Conservation (phyloP, 2,113 vertebrate genomes). For the Chamaea fasciata region DNA sequence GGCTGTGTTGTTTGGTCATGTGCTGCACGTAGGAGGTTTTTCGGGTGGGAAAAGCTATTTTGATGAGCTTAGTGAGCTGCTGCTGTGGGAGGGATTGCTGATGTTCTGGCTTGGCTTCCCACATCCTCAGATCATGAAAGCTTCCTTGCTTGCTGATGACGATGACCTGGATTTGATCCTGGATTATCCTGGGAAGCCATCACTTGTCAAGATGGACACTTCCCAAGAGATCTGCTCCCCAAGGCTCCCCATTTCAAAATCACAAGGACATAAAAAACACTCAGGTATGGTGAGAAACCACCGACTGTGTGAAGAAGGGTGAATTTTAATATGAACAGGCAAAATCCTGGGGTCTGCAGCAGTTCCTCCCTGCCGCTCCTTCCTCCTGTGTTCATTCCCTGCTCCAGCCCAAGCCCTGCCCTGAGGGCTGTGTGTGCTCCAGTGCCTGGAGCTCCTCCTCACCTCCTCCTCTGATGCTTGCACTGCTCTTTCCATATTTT, state of each 20-base stretch:
- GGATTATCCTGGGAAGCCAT: constrained; percentile 59
- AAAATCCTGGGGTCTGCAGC: not conserved
- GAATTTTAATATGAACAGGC: not conserved
- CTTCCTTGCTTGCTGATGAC: constrained; percentile 89
- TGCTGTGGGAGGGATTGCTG: not conserved
- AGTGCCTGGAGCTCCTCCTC: not conserved
- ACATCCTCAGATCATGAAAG: constrained; percentile 90
- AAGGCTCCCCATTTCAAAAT: constrained; percentile 69
- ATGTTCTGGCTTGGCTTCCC: not conserved
- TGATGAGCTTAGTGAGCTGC: not conserved
- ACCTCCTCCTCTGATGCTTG: not conserved
- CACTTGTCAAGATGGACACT: constrained; percentile 54
- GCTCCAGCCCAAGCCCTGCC: rapidly evolving
- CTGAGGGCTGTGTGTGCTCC: rapidly evolving
- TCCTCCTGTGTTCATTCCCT: not conserved
- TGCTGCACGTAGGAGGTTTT: rapidly evolving
- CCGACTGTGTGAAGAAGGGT: rapidly evolving
- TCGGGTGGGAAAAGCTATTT: not conserved
- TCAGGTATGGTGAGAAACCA: constrained; percentile 69
- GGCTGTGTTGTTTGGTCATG: not conserved
- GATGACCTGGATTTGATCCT: constrained; percentile 80
- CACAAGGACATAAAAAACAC: constrained; percentile 63
- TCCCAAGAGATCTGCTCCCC: constrained; percentile 78
- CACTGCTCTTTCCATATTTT: not conserved
- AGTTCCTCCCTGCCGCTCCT: not conserved